A percentile compares a stretch with the other conserved stretches of the same genome.
Conservation (phyloP, 2,888 invertebrate species). For the Uloborus plumipes region DNA sequence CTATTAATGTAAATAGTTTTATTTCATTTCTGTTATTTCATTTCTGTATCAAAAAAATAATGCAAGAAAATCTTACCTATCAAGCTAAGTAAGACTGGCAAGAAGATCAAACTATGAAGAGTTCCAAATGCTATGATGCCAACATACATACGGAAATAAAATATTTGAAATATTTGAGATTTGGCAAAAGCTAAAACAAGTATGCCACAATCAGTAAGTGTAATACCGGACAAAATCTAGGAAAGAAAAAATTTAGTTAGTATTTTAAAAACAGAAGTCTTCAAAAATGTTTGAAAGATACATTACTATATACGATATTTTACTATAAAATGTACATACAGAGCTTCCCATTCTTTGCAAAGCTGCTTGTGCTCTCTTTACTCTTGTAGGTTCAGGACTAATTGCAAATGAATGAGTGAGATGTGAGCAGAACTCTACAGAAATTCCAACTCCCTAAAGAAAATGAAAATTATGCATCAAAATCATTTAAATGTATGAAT, state of each 20-base stretch:
- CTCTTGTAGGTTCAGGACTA: conserved; percentile 80
- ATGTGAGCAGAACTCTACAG: conserved; percentile 99
- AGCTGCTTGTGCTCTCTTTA: conserved; percentile 85
- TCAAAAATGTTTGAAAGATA: background rate
- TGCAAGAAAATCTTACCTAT: conserved; percentile 77
- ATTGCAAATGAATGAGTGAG: conserved; percentile 91
- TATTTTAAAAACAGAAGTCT: too few relatives aligned
- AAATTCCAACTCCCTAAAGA: conserved; percentile 92
- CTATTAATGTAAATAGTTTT: too few relatives aligned
- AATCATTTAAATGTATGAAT: too few relatives aligned
- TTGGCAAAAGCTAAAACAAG: conserved; percentile 96
- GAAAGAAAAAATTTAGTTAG: conserved; percentile 65
- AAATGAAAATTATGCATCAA: conserved; percentile 28
- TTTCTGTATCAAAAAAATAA: background rate
- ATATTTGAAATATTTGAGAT: conserved; percentile 94
- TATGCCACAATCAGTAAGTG: conserved; percentile 97
- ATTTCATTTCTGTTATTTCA: too few relatives aligned
- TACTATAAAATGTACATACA: conserved; percentile 74
- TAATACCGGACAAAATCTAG: conserved; percentile 95
- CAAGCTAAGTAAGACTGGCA: conserved; percentile 97
- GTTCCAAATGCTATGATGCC: conserved; percentile 98
- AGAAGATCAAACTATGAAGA: conserved; percentile 95
- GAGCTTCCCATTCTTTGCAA: conserved; percentile 93
- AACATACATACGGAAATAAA: conserved; percentile 97
- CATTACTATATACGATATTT: background rate